Conservation (phyloP, 2,113 vertebrate species). For the Caloenas nicobarica region DNA sequence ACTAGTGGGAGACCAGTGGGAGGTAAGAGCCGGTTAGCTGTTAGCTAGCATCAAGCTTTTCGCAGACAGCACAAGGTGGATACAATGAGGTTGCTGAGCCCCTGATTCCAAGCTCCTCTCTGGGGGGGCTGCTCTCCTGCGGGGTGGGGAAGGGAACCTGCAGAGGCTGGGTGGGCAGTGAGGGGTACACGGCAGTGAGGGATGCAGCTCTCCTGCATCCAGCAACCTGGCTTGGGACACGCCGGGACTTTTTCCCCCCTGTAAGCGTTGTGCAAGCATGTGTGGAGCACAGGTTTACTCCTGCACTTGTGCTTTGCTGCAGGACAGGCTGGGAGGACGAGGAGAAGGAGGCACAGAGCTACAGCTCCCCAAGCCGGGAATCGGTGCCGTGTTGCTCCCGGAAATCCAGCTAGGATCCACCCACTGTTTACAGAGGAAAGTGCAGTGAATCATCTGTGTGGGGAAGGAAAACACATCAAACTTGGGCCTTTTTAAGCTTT, state of each 20-base stretch:
- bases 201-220: not conserved
- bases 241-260: not conserved
- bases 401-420: conserved; percentile 53
- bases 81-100: not conserved
- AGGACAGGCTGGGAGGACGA: not conserved
- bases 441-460: conserved; percentile 37
- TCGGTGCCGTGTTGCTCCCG: fast-evolving
- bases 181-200: fast-evolving
- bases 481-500: not conserved
- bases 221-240: fast-evolving
- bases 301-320: not conserved
- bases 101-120: not conserved
- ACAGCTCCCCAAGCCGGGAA: not conserved
- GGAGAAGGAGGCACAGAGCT: not conserved
- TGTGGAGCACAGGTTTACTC: not conserved
- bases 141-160: not conserved
- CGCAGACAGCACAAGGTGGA: fast-evolving
- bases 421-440: conserved; percentile 22
- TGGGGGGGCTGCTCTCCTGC: not conserved
- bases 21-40: not conserved
- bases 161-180: not conserved
- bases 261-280: not conserved
- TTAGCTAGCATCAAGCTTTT: not conserved
- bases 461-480: conserved; percentile 14
- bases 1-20: not conserved